phyloP scores from a whole-genome alignment of 2,888 invertebrate genomes.

The Cheilosia impressa region DNA sequence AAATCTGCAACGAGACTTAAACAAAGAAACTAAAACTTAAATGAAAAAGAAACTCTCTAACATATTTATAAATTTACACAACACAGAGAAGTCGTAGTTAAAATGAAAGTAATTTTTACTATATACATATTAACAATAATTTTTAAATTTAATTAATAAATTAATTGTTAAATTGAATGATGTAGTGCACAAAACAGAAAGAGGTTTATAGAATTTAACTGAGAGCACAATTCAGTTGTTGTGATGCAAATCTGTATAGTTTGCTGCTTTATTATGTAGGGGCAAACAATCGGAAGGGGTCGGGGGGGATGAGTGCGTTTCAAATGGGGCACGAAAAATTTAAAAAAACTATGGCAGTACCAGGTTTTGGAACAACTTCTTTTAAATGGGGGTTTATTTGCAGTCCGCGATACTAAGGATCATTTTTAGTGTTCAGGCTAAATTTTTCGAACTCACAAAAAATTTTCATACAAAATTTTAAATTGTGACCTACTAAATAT shows the following conservation, averaged over 20 bases:
- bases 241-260: slow-evolving; percentile 55
- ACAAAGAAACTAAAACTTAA: slow-evolving; percentile 60
- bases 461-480: too few species aligned
- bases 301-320: not conserved
- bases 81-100: slow-evolving; percentile 48
- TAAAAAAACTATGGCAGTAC: not conserved
- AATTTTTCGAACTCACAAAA: too few species aligned
- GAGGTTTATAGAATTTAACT: slow-evolving; percentile 34
- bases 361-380: too few species aligned
- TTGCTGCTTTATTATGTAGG: slow-evolving; percentile 53
- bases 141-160: slow-evolving; percentile 58
- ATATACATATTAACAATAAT: slow-evolving; percentile 48
- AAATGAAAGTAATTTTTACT: slow-evolving; percentile 44
- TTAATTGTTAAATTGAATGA: slow-evolving; percentile 57
- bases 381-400: too few species aligned
- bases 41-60: slow-evolving; percentile 35
- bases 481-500: too few species aligned
- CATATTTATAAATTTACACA: slow-evolving; percentile 58
- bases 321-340: not conserved
- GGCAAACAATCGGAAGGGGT: slow-evolving; percentile 1
- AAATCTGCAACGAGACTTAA: slow-evolving; percentile 68
- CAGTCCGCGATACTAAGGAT: too few species aligned
- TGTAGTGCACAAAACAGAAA: slow-evolving; percentile 53
- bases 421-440: too few species aligned
- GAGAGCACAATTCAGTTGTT: slow-evolving; percentile 65